phyloP scores from a whole-genome alignment of 2,113 vertebrate genomes.

The Regulus satrapa region DNA sequence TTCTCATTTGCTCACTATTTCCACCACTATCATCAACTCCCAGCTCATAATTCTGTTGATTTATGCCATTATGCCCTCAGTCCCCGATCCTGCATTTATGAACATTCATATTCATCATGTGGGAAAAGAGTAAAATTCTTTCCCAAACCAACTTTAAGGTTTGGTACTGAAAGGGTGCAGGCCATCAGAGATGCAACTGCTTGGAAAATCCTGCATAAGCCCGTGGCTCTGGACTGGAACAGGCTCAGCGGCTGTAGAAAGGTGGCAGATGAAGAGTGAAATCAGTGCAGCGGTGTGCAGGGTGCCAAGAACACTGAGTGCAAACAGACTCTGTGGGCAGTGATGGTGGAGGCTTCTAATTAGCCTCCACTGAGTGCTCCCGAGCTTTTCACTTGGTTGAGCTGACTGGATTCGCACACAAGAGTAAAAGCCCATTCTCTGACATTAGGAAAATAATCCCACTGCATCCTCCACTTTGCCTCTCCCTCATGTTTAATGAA shows the following conservation, averaged over 20 bases:
- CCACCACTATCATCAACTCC: background rate
- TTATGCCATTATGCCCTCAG: background rate
- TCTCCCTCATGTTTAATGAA: background rate
- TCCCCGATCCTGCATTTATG: background rate
- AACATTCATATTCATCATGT: rapidly evolving
- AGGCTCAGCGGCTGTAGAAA: background rate
- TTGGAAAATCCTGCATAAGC: background rate
- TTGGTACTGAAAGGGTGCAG: background rate
- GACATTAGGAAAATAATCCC: background rate
- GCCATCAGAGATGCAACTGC: background rate
- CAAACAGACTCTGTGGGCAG: conserved; percentile 28
- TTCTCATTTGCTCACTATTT: rapidly evolving
- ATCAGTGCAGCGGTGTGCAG: background rate
- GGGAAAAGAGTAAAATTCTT: background rate
- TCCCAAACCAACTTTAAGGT: background rate
- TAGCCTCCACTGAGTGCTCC: background rate
- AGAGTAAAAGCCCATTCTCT: background rate
- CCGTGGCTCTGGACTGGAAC: background rate
- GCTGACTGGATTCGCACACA: background rate
- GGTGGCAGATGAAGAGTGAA: conserved; percentile 7
- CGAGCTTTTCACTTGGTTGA: background rate
- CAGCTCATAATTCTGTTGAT: background rate
- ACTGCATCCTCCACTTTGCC: background rate
- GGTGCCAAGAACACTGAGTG: conserved; percentile 51
- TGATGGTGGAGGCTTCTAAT: background rate